Base-by-base conservation (phyloP, 2,797 vertebrate species). In the Peromyscus melanophrys region DNA sequence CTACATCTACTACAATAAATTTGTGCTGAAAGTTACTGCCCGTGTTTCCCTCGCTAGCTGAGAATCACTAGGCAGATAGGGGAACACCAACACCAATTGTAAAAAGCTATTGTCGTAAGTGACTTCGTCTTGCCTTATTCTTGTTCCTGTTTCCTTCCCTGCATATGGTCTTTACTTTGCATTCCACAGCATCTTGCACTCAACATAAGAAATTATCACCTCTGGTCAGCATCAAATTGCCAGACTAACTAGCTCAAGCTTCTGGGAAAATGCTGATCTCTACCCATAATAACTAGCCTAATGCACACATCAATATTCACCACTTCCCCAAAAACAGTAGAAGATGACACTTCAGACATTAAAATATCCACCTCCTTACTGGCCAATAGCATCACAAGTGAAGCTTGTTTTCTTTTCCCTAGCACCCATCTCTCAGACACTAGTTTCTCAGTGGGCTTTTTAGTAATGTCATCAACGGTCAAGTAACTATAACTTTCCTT, bases 21-120 rank as follows among this genome's bases (percentile, higher is more conserved):
- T 87, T 73, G n/a, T 91, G 63, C 23, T 90, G 96, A 87, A 85
- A 61, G 93, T 84, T 92, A 12, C 90, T 93, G 61, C 34, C 27
- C n/a, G 73, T 1, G 63, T 65, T 93, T 34, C 12, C 57, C 55
- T 94, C n/a, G 57, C 40, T 67, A 92, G 17, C 34, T 92, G 59
- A 76, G 40, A 82, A 49, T 87, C 78, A 85, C 46, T 96, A 57
- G 65, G 43, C 31, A 19, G 16, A 11, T 83, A 96, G 25, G 43
- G 55, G 63, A 86, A 13, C 21, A 82, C 4, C 2, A 3, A 69
- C 29, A 82, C 25, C 49, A 19, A 43, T 52, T 59, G 16, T 59
- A 57, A 87, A 1, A 61, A 34, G 13, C 37, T 57, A 11, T 69
- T 87, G 37, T 65, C 1, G 8, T 14, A 4, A 13, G 21, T 37